Conservation (phyloP, 2,113 vertebrate genomes). For the Heterotilapia buettikoferi region DNA sequence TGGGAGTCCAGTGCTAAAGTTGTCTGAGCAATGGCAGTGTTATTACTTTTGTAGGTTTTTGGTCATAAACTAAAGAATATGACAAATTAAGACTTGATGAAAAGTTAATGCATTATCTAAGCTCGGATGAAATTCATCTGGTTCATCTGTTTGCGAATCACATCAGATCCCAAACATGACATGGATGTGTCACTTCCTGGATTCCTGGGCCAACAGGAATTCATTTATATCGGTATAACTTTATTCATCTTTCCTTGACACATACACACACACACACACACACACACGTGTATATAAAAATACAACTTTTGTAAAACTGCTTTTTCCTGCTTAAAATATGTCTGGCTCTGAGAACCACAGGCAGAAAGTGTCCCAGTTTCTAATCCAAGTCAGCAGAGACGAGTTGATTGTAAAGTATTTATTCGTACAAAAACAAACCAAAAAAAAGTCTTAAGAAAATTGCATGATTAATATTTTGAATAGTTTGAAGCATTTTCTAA, state of each 20-base stretch:
- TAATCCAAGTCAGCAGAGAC: neutral
- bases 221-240: neutral
- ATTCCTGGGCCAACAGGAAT: fast-evolving
- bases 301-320: neutral
- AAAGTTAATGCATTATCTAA: neutral
- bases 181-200: neutral
- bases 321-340: neutral
- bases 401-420: slow-evolving; percentile 41
- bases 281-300: neutral
- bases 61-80: neutral
- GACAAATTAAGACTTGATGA: fast-evolving
- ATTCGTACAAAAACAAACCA: slow-evolving; percentile 51
- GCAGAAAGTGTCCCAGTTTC: neutral
- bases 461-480: slow-evolving; percentile 57
- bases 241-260: neutral
- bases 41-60: neutral
- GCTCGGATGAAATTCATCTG: neutral
- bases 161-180: neutral
- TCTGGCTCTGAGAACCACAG: neutral
- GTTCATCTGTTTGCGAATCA: neutral
- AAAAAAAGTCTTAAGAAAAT: slow-evolving; percentile 42
- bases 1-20: neutral
- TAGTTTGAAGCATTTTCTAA: slow-evolving; percentile 39
- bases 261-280: neutral
- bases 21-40: neutral